Evolutionary conservation across 2,797 vertebrate genomes (phyloP), one percentile per base, ranked within the genome.

Genomic region (Chelon auratus): DNA sequence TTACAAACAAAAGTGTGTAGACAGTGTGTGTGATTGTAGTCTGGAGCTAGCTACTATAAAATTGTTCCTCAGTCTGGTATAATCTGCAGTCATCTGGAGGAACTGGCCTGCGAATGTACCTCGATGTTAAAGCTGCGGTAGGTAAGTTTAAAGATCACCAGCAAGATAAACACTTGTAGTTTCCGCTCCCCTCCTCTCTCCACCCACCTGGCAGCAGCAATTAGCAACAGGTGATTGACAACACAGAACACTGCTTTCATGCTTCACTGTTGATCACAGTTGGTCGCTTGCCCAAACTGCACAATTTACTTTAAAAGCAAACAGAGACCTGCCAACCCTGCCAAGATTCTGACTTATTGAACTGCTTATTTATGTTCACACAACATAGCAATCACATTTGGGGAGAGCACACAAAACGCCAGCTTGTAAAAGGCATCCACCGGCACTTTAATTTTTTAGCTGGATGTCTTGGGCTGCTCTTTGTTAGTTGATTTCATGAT

Each of bases 141-240:
- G 87, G 88, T 91, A 79, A 72, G 78, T 84, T 87, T 83, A 84
- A 90, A 89, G 88, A 87, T 87, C 87, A 91, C 72, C 77, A 50
- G 77, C 55, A 79, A 86, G 80, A 86, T 87, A 87, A 91, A 91
- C 75, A 85, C 48, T 62, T 53, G 56, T 45, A 74, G 77, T 82
- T 86, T 85, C 74, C 74, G 45, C 12, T 76, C 80, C 68, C 74
- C 67, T 72, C 67, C 76, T 70, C 55, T 50, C 57, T 54, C 57
- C 56, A n/a, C 15, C 26, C 53, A 10, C 42, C 72, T 77, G 83
- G 64, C 87, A 55, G 69, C n/a, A 39, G 76, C 75, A 83, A 85
- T 89, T 87, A 87, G 72, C 75, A 77, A 54, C 75, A 90, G 68
- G 68, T 87, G 87, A 91, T 47, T 86, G 85, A 89, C 83, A 84